phyloP scores from a whole-genome alignment of 2,888 invertebrate genomes.

The Drosophila gaucha region DNA sequence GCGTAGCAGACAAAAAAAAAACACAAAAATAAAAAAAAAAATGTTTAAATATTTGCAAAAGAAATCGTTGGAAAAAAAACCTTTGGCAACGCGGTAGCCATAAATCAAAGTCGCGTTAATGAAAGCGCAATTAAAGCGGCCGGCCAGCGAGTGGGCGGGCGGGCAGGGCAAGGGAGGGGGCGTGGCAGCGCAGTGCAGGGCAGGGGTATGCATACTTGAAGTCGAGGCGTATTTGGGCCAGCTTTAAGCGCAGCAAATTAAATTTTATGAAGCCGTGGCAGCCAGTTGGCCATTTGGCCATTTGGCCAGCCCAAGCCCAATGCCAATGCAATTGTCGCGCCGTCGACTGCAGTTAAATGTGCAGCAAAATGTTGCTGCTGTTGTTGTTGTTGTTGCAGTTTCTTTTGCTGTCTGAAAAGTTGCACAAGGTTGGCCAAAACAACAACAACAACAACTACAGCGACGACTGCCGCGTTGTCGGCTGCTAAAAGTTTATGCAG shows the following conservation, averaged over 20 bases:
- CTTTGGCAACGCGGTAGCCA: conserved; percentile 80
- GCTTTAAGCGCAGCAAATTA: conserved; percentile 79
- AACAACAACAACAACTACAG: conserved; percentile 16
- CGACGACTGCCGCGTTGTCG: conserved; percentile 45
- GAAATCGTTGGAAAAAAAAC: conserved; percentile 75
- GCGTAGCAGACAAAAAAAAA: conserved; percentile 26
- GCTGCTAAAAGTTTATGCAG: conserved; percentile 73
- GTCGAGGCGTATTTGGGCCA: conserved; percentile 71
- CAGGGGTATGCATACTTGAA: conserved; percentile 21
- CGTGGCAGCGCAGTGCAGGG: neutral
- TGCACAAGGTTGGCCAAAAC: conserved; percentile 75
- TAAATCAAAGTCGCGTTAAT: conserved; percentile 82
- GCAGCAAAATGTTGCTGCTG: conserved; percentile 43
- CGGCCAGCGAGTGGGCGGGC: conserved; percentile 53
- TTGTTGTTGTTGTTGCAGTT: conserved; percentile 56
- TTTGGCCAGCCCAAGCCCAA: conserved; percentile 55
- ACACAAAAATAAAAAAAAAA: conserved; percentile 38
- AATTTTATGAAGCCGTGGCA: conserved; percentile 79
- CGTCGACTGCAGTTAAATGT: conserved; percentile 72
- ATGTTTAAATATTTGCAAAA: conserved; percentile 82
- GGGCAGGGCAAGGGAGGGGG: neutral
- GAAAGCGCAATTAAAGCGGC: conserved; percentile 81
- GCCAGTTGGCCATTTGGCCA: conserved; percentile 75
- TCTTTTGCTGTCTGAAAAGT: conserved; percentile 78
- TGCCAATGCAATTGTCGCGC: conserved; percentile 67